Conservation (phyloP, 1,140 invertebrate species). For the Pseudomyrmex cubaensis region DNA sequence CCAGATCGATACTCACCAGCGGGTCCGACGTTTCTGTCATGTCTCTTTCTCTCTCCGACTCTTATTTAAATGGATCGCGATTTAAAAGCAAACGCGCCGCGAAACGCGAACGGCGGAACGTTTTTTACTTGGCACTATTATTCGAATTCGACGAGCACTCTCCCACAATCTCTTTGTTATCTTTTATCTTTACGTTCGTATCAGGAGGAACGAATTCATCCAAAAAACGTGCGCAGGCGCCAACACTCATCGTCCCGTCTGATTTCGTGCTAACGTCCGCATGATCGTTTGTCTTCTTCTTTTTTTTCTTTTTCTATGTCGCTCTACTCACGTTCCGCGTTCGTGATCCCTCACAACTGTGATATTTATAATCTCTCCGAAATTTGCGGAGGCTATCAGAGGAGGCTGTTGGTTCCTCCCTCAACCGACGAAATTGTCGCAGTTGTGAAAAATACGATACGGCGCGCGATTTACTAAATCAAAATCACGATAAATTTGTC, state of each 20-base stretch:
- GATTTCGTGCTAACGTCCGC: background rate
- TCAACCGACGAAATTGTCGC: background rate
- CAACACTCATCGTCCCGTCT: background rate
- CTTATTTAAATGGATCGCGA: background rate
- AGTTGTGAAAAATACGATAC: background rate
- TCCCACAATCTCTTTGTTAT: background rate
- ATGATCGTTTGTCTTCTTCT: constrained; percentile 9
- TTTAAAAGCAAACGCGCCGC: constrained; percentile 14
- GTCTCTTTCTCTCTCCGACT: background rate
- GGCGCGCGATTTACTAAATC: too few relatives aligned
- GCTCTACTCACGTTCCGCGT: constrained; percentile 4
- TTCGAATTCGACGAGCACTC: background rate
- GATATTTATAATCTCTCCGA: constrained; percentile 42
- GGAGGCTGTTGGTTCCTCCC: constrained; percentile 2
- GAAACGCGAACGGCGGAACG: background rate
- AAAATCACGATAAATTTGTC: too few relatives aligned
- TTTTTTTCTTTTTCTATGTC: constrained; percentile 1
- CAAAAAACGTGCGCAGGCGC: constrained; percentile 9
- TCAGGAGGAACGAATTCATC: constrained; percentile 4
- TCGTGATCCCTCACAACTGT: background rate
- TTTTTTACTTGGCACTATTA: background rate
- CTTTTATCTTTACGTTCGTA: background rate
- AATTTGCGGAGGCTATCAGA: background rate
- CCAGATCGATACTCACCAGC: constrained; percentile 63
- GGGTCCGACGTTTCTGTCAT: constrained; percentile 60